These are phyloP conservation scores for Oncorhynchus gorbuscha DNA, from an alignment of 2,113 vertebrate genomes.

Conservation along the genomic window DNA sequence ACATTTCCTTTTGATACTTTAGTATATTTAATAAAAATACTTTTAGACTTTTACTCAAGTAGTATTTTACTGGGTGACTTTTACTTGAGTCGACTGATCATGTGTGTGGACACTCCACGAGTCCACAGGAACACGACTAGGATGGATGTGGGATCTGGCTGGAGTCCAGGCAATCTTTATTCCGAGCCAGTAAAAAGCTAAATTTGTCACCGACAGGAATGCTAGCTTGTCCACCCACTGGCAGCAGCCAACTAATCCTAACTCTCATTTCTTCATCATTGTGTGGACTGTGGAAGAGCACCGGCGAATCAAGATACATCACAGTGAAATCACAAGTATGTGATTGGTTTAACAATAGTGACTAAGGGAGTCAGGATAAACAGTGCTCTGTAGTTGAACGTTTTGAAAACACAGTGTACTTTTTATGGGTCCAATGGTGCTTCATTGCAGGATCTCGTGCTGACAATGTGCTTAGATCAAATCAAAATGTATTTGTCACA, in stretches of 20 bases:
- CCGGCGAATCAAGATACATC: not conserved
- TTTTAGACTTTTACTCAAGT: too few species aligned
- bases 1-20: too few species aligned
- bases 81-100: slow-evolving; percentile 23
- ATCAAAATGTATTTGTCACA: too few species aligned
- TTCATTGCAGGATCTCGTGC: not conserved
- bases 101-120: slow-evolving; percentile 9
- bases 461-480: not conserved
- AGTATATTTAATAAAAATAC: too few species aligned
- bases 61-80: too few species aligned
- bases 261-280: slow-evolving; percentile 15
- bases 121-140: slow-evolving; percentile 45
- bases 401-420: not conserved
- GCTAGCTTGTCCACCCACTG: slow-evolving; percentile 20
- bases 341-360: not conserved
- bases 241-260: slow-evolving; percentile 33
- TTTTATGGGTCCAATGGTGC: not conserved
- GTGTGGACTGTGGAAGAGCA: not conserved
- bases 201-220: slow-evolving; percentile 54
- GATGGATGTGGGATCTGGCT: slow-evolving; percentile 68
- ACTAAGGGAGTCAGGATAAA: not conserved
- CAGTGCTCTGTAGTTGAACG: not conserved
- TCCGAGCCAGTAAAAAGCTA: slow-evolving; percentile 60
- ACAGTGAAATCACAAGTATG: slow-evolving; percentile 1
- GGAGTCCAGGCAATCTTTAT: slow-evolving; percentile 57